A percentile compares a stretch with the other conserved stretches of the same genome.
These are phyloP conservation scores for Arctocebus calabarensis DNA, from an alignment of 2,797 vertebrate species.

Conservation along the genomic window DNA sequence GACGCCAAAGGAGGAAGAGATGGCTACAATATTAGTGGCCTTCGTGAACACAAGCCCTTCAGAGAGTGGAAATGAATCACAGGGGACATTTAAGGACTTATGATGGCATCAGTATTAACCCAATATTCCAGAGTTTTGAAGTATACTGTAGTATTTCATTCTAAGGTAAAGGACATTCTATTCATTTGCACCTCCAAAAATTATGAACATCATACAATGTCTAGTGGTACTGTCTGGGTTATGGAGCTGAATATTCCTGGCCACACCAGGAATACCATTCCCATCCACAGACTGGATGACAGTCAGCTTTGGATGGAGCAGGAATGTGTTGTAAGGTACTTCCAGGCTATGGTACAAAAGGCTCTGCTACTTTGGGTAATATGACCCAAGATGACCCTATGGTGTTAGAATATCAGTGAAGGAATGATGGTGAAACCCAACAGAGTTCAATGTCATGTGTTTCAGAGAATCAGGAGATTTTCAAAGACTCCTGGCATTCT, in stretches of 20 bases:
- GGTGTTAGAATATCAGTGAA: neutral
- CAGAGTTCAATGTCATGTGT: neutral
- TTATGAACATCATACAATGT: neutral
- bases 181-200: neutral
- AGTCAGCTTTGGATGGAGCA: neutral
- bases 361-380: neutral
- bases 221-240: neutral
- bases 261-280: neutral
- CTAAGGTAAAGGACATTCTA: neutral
- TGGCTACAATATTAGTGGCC: neutral
- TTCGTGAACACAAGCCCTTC: neutral
- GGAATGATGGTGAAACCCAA: neutral
- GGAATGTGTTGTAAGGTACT: neutral
- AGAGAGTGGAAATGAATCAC: neutral
- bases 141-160: neutral
- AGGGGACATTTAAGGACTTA: rapidly evolving
- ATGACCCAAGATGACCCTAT: neutral
- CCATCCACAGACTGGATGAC: neutral
- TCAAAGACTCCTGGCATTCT: neutral
- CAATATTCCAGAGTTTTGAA: neutral
- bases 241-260: neutral
- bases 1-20: neutral
- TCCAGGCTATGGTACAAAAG: neutral
- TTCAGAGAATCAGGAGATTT: neutral
- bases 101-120: neutral